These are phyloP conservation scores for Myotis brandtii DNA, from an alignment of 2,113 vertebrate species.

Conservation along the genomic window DNA sequence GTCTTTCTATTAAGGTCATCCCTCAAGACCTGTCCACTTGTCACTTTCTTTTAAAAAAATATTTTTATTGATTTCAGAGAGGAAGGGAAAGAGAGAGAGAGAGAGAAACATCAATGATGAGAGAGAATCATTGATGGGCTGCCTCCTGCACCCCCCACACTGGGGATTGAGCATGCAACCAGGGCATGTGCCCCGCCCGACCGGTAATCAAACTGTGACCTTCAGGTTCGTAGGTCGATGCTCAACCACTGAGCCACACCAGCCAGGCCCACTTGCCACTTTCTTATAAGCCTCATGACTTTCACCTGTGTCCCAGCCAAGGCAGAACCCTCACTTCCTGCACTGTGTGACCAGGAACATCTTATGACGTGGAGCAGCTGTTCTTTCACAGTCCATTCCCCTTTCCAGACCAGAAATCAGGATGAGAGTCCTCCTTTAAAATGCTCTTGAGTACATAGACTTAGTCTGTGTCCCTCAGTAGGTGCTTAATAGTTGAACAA, in stretches of 20 bases:
- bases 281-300: neutral
- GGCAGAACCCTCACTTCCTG: neutral
- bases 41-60: neutral
- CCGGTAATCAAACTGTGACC: no score
- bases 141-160: no score
- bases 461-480: neutral
- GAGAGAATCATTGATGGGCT: no score
- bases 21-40: neutral
- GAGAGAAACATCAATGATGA: no score
- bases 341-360: neutral
- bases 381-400: neutral
- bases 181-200: no score
- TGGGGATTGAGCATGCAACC: no score
- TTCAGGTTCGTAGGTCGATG: no score
- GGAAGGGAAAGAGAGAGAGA: no score
- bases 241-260: no score
- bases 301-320: neutral
- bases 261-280: neutral
- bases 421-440: neutral
- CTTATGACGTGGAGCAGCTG: neutral
- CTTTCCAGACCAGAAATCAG: neutral
- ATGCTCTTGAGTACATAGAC: neutral
- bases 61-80: no score
- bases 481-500: neutral
- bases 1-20: neutral